These are phyloP conservation scores for Meda fulgida DNA, from an alignment of 2,797 vertebrate species.

Conservation along the genomic window DNA sequence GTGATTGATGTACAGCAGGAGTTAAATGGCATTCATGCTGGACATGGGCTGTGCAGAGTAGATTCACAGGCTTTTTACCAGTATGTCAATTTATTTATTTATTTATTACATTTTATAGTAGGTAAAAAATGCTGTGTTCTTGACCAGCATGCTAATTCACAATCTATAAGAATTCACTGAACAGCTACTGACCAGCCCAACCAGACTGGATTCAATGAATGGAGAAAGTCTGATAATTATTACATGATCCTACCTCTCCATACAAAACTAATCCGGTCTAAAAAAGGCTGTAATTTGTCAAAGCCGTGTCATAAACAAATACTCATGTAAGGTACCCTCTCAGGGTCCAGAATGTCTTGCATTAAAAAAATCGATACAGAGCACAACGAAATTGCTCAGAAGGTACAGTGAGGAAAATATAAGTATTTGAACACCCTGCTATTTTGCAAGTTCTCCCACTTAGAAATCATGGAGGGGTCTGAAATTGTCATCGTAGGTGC, in stretches of 20 bases:
- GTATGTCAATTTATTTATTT: background rate
- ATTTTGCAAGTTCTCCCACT: too few relatives aligned
- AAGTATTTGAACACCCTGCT: too few relatives aligned
- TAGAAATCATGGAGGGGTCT: too few relatives aligned
- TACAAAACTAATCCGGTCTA: background rate
- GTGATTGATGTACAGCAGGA: background rate
- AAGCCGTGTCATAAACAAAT: background rate
- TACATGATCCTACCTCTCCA: background rate
- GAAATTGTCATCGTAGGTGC: too few relatives aligned
- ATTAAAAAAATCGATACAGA: background rate
- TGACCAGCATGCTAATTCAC: background rate
- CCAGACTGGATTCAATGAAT: background rate
- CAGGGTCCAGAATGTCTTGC: background rate
- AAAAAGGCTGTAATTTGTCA: slow-evolving; percentile 1
- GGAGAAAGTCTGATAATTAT: background rate
- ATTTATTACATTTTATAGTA: background rate
- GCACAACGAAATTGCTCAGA: background rate
- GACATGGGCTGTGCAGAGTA: background rate
- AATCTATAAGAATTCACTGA: background rate
- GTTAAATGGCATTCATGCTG: background rate
- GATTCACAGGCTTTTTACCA: background rate
- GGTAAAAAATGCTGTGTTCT: background rate
- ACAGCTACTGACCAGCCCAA: background rate
- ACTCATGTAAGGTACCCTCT: background rate
- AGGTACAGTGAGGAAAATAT: too few relatives aligned